These are phyloP conservation scores for Elaphurus davidianus DNA, from an alignment of 2,113 vertebrate genomes.

Conservation along the genomic window DNA sequence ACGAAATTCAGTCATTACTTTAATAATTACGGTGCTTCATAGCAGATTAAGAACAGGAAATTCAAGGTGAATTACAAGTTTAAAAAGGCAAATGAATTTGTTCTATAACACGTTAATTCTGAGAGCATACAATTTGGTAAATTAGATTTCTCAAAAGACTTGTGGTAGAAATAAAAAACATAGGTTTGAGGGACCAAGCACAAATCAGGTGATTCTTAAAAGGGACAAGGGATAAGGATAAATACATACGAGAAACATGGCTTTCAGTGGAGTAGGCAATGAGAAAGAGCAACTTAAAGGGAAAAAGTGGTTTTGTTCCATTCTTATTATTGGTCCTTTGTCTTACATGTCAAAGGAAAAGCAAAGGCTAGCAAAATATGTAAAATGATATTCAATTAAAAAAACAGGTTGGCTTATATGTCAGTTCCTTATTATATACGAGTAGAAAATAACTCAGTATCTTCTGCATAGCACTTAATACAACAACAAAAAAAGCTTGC, in stretches of 20 bases:
- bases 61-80: slow-evolving; percentile 44
- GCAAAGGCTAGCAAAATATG: not conserved
- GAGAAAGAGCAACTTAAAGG: not conserved
- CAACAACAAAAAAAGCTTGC: not conserved
- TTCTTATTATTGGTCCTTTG: not conserved
- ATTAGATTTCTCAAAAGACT: slow-evolving; percentile 51
- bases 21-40: not conserved
- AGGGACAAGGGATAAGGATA: not conserved
- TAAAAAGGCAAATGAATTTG: slow-evolving; percentile 54
- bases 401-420: not conserved
- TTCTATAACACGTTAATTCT: slow-evolving; percentile 30
- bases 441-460: not conserved
- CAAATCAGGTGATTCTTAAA: slow-evolving; percentile 12
- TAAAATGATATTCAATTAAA: not conserved
- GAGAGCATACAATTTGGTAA: slow-evolving; percentile 19
- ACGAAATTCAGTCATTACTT: slow-evolving; percentile 49
- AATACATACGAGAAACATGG: not conserved
- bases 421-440: not conserved
- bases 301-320: not conserved
- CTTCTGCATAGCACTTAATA: not conserved
- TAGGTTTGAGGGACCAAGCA: not conserved
- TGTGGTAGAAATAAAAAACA: slow-evolving; percentile 13
- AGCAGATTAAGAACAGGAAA: slow-evolving; percentile 18
- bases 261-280: not conserved
- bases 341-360: not conserved